A percentile compares a stretch with the other conserved stretches of the same genome.
These are phyloP conservation scores for Scaptomyza polygonia DNA, from an alignment of 2,888 invertebrate genomes.

Conservation along the genomic window DNA sequence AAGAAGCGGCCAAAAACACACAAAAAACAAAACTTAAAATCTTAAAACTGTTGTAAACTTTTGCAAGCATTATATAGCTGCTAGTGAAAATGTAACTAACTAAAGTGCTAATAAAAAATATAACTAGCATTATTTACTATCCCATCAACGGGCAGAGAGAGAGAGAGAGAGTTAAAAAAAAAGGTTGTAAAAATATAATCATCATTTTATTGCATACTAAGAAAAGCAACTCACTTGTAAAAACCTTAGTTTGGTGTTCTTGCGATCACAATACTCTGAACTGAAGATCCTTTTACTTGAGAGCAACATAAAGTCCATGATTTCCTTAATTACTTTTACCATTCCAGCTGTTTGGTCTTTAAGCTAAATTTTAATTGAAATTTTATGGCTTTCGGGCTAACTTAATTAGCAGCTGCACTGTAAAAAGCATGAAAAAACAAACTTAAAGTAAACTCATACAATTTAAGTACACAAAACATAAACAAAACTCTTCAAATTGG, in stretches of 20 bases:
- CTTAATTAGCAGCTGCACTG: no score
- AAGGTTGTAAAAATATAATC: constrained; percentile 40
- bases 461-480: constrained; percentile 48
- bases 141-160: constrained; percentile 10
- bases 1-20: no score
- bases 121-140: constrained; percentile 41
- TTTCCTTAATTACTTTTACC: not conserved
- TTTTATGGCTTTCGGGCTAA: no score
- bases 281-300: not conserved
- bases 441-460: no score
- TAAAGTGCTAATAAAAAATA: constrained; percentile 28
- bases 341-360: not conserved
- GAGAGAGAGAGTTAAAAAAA: no score
- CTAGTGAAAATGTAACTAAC: constrained; percentile 38
- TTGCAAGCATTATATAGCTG: constrained; percentile 24
- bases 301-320: not conserved
- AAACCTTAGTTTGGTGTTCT: no score
- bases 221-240: no score
- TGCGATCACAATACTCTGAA: no score
- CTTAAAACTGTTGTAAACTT: constrained; percentile 19
- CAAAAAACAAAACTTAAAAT: no score
- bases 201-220: constrained; percentile 24
- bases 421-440: no score
- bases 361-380: constrained; percentile 4
- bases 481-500: constrained; percentile 13